Conservation (phyloP, 2,888 invertebrate species). For the Conistra vaccinii region DNA sequence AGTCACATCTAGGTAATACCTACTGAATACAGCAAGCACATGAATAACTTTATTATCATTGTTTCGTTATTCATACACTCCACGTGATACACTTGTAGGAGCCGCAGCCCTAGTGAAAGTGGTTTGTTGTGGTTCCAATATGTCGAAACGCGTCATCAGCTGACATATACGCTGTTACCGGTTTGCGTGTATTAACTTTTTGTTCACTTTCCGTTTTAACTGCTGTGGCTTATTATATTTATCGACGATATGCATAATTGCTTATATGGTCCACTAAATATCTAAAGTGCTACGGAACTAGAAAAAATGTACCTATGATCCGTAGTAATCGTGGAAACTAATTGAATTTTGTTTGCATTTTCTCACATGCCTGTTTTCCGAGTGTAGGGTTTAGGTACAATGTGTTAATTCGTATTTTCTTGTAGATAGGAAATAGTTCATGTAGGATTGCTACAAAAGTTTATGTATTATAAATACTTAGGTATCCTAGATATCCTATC, state of each 20-base stretch:
- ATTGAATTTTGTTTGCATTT: constrained; percentile 23
- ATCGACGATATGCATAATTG: constrained; percentile 1
- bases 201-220: constrained; percentile 53
- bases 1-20: not conserved
- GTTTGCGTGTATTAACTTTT: constrained; percentile 53
- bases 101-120: constrained; percentile 67
- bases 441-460: not conserved
- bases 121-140: constrained; percentile 57
- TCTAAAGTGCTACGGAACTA: not conserved
- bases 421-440: not conserved
- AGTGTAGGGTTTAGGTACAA: not conserved
- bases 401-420: not conserved
- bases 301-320: constrained; percentile 11
- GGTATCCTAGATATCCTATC: too few species aligned
- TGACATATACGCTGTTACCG: constrained; percentile 55
- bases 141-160: constrained; percentile 50
- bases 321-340: constrained; percentile 9
- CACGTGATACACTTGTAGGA: constrained; percentile 23
- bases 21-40: not conserved
- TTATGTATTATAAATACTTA: not conserved
- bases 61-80: constrained; percentile 22
- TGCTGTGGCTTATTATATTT: constrained; percentile 8
- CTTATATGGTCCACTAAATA: not conserved
- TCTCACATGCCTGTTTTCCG: not conserved
- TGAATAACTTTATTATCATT: constrained; percentile 16